Evolutionary conservation across 2,797 vertebrate species (phyloP).

Genomic region (Nannoperca australis): DNA sequence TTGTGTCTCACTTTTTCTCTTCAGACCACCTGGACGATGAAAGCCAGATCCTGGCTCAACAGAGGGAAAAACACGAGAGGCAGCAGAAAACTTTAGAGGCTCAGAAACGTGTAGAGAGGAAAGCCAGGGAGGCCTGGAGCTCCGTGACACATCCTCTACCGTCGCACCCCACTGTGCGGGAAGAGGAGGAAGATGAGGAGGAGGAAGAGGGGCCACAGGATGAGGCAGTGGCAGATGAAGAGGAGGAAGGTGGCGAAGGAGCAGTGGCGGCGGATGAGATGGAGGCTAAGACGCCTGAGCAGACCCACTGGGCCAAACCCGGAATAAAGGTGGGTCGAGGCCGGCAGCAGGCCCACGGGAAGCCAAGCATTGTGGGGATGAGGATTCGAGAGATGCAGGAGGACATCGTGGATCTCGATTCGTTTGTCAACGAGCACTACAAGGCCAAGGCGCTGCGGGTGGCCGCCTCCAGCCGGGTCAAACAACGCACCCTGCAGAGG

Average conservation of each 20-base stretch:
- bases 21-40: constrained; percentile 76
- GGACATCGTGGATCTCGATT: constrained; percentile 91
- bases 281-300: constrained; percentile 34
- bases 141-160: constrained; percentile 11
- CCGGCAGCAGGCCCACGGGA: constrained; percentile 38
- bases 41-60: constrained; percentile 52
- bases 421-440: constrained; percentile 85
- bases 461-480: constrained; percentile 66
- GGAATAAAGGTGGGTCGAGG: constrained; percentile 23
- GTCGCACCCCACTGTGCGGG: constrained; percentile 40
- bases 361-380: constrained; percentile 84
- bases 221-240: constrained; percentile 37
- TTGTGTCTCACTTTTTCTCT: not conserved
- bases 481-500: constrained; percentile 77
- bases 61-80: constrained; percentile 47
- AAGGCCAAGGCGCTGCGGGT: constrained; percentile 82
- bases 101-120: constrained; percentile 28
- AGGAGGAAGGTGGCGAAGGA: constrained; percentile 46
- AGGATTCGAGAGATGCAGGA: constrained; percentile 71
- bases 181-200: constrained; percentile 49
- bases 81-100: constrained; percentile 16
- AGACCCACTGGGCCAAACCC: constrained; percentile 53
- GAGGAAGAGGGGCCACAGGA: constrained; percentile 53
- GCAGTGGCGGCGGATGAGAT: constrained; percentile 37
- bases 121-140: constrained; percentile 38